Base-by-base conservation (phyloP, 1,140 invertebrate species). In the Halesus radiatus region DNA sequence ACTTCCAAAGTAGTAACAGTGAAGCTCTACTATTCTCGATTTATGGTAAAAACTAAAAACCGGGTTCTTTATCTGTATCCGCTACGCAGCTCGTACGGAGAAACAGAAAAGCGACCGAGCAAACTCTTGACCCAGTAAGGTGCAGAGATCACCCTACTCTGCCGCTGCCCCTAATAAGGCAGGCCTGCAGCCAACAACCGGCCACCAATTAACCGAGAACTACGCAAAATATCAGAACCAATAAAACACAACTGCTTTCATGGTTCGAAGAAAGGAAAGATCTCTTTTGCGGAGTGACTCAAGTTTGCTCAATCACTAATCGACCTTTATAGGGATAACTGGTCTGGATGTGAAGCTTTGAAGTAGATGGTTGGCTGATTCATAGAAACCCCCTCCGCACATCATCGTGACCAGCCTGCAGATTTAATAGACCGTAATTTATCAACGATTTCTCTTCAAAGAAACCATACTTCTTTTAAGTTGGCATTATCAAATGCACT, bases 21-120 rank as follows among this genome's bases (percentile, higher is more conserved):
- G 37, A 70, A 50, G n/a, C 7, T 32, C 32, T 50, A 50, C 66
- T 70, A 18, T 52, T 29, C 37, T 52, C 68, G 22, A 53, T 22
- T 50, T 72, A 72, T 54, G 68, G 68, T 50, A 72, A 72, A 50
- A 72, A 72, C 68, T 50, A 72, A 72, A 50, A 72, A 72, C 68
- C 68, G 45, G 66, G 68, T 72, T 53, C 68, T 52, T 72, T 53
- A 20, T 52, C 50, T 72, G n/a, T 29, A 52, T 23, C 50, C 45
- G 68, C 23, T 23, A 52, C 23, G 6, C 37, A 7, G 45, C 20
- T 53, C 22, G 3, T 72, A 52, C 68, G 15, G 37, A 72, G 68
- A 72, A 72, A 15, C 68, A 72, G 68, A 72, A 72, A 66, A 22
- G 18, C 56, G 56, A 60, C n/a, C 56, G 56, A 22, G 62, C 68